Conservation (phyloP, 2,113 vertebrate genomes). For the Cynoglossus semilaevis region DNA sequence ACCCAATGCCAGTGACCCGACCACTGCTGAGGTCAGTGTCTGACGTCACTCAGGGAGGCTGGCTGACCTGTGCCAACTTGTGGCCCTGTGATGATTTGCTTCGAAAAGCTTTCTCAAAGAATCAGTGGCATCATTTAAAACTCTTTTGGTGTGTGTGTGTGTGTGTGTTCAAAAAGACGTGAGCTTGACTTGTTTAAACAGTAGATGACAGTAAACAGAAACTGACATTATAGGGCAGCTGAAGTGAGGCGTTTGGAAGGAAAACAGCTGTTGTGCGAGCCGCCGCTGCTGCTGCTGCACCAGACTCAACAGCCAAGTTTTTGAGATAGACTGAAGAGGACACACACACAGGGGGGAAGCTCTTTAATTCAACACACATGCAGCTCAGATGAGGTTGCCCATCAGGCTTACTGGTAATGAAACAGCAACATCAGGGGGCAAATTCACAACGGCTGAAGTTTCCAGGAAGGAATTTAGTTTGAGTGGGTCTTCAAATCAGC, state of each 20-base stretch:
- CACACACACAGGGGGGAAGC: not conserved
- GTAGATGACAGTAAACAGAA: not conserved
- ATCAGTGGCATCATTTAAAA: slow-evolving; percentile 1
- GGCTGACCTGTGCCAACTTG: slow-evolving; percentile 23
- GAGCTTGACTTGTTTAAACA: no score
- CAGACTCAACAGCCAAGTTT: not conserved
- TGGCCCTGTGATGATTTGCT: slow-evolving; percentile 11
- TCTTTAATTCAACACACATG: slow-evolving; percentile 3
- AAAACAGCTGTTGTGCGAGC: not conserved
- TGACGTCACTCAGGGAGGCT: slow-evolving; percentile 33
- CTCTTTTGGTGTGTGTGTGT: no score
- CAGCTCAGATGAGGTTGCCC: not conserved
- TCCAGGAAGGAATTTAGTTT: slow-evolving; percentile 24
- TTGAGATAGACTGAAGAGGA: slow-evolving; percentile 8
- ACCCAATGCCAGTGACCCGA: slow-evolving; percentile 62
- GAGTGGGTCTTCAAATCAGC: slow-evolving; percentile 11
- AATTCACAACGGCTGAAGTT: slow-evolving; percentile 9
- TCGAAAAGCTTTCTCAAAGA: slow-evolving; percentile 27
- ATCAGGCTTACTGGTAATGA: not conserved
- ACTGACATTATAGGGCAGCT: not conserved
- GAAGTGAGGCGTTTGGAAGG: not conserved
- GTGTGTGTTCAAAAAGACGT: no score
- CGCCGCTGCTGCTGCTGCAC: not conserved
- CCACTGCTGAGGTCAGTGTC: slow-evolving; percentile 40
- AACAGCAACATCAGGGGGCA: not conserved